Base-by-base conservation (phyloP, 2,797 vertebrate species). In the Betta splendens region DNA sequence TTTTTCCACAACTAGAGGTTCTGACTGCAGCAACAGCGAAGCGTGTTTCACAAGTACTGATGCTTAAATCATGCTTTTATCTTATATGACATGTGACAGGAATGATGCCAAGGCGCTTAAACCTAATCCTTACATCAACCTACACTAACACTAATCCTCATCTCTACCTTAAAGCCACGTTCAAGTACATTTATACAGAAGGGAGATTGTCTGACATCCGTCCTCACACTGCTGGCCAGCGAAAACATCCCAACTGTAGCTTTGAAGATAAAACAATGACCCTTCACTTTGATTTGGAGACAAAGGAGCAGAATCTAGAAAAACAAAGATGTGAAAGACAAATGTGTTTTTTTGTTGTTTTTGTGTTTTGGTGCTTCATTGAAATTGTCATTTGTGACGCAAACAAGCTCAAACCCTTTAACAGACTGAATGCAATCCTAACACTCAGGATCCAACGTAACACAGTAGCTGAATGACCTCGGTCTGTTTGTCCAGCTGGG, bases 1-100 rank as follows among this genome's bases (percentile, higher is more conserved):
- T 44, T 47, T 62, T 71, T 60, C 56, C 44, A 68, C 16, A 53
- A 62, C 43, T 9, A 15, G 28, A 28, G 9, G 5, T 42, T 21
- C 18, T 38, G 39, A 47, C 38, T 40, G 28, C 1, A 31, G 61
- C 61, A 55, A 53, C 16, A n/a, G n/a, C 7, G 12, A 46, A 12
- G 16, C 9, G 1, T 39, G 31, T 16, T 49, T 61, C 38, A 12
- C 10, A 8, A 22, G 26, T 2, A 16, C 37, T 15, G 11, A 4
- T 36, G 21, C 13, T 3, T 48, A 38, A 36, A 15, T 13, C 21
- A 50, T 32, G 40, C 26, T 49, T 65, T 57, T 46, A 46, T 64
- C 62, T 61, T 58, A 42, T 13, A 1, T 21, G 48, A 53, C 26
- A 42, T 66, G 9, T 28, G 45, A 65, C 35, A 21, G 25, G 39